Conservation (phyloP, 2,113 vertebrate genomes). For the Electrona antarctica region DNA sequence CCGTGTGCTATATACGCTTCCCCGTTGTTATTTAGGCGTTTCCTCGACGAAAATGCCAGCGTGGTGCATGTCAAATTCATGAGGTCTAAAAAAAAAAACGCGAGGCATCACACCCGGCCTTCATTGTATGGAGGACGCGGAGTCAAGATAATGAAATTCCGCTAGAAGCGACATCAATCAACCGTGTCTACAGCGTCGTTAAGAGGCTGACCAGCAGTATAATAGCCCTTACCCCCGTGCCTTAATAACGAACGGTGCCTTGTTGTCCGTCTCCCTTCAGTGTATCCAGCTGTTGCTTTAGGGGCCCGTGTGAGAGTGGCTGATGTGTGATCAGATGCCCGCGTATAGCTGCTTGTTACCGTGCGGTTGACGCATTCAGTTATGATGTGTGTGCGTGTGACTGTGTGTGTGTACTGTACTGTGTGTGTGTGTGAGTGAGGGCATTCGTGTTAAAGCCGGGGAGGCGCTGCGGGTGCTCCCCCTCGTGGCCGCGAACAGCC, state of each 20-base stretch:
- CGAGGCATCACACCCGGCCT: constrained; percentile 61
- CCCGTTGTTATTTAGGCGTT: constrained; percentile 60
- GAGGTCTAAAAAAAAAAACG: constrained; percentile 7
- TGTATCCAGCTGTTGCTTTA: constrained; percentile 54
- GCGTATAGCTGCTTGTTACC: constrained; percentile 50
- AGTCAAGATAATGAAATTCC: neutral
- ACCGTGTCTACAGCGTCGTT: neutral
- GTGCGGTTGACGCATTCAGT: constrained; percentile 77
- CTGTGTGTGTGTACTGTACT: constrained; percentile 50
- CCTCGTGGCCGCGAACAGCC: constrained; percentile 43
- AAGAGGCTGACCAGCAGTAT: neutral
- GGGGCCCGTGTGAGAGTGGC: constrained; percentile 51
- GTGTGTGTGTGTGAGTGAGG: constrained; percentile 52
- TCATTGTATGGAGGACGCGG: constrained; percentile 68
- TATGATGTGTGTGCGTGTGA: constrained; percentile 18
- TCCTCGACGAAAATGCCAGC: constrained; percentile 52
- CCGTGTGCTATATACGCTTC: constrained; percentile 1
- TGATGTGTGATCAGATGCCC: constrained; percentile 55
- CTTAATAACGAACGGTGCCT: constrained; percentile 13
- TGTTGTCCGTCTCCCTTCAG: neutral
- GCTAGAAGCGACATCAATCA: constrained; percentile 15
- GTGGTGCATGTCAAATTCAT: constrained; percentile 57
- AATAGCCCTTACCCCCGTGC: constrained; percentile 55
- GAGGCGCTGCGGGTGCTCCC: constrained; percentile 48
- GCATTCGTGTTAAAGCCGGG: constrained; percentile 48